Evolutionary conservation across 2,888 invertebrate genomes (phyloP).

Genomic region (Andrena dorsata): DNA sequence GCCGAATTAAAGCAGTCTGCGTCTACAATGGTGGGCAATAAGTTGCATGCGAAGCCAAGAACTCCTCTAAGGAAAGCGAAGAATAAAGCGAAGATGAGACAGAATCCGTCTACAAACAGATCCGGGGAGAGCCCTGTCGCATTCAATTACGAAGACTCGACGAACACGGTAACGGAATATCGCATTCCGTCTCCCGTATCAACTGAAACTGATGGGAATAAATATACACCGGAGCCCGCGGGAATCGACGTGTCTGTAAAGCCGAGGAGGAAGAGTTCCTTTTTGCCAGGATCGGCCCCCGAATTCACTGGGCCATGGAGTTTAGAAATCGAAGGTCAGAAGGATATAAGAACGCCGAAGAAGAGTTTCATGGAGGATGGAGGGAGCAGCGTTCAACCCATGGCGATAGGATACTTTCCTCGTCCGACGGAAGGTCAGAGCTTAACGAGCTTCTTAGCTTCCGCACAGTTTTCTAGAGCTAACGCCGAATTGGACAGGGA

Average conservation of each 20-base stretch:
- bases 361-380: conserved; percentile 88
- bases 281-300: conserved; percentile 77
- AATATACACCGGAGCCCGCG: conserved; percentile 1
- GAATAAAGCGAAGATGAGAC: conserved; percentile 59
- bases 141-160: conserved; percentile 71
- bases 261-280: conserved; percentile 68
- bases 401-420: conserved; percentile 88
- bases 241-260: conserved; percentile 40
- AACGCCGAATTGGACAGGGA: conserved; percentile 93
- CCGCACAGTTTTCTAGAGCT: conserved; percentile 89
- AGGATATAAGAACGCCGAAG: conserved; percentile 85
- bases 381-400: conserved; percentile 87
- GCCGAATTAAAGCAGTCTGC: conserved; percentile 67
- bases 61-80: conserved; percentile 67
- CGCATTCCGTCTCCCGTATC: conserved; percentile 14
- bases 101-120: conserved; percentile 30
- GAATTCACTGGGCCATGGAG: conserved; percentile 79
- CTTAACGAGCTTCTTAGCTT: conserved; percentile 90
- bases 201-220: conserved; percentile 15
- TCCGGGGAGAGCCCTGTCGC: conserved; percentile 74
- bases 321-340: conserved; percentile 83
- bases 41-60: conserved; percentile 65
- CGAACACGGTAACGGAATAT: conserved; percentile 50
- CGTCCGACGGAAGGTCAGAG: conserved; percentile 89
- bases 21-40: conserved; percentile 13